Base-by-base conservation (phyloP, 2,888 invertebrate species). In the Pterostichus niger region DNA sequence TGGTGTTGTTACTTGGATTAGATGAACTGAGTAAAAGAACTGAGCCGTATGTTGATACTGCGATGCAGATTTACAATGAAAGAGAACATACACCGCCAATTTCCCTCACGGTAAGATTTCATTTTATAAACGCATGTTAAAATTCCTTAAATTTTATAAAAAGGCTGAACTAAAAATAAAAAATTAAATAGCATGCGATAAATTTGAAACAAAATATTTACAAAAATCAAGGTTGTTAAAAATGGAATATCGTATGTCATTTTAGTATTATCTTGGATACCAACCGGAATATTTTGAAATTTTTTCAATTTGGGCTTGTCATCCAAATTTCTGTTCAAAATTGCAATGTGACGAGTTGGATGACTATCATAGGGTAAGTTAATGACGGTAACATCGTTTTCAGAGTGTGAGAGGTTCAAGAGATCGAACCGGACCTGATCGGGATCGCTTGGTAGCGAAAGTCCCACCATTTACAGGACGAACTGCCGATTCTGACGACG, bases 1-100 rank as follows among this genome's bases (percentile, higher is more conserved):
- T 93, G 83, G 92, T 92, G 88, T 89, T 94, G 86, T 89, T 94
- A 84, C 93, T 93, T 87, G 93, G 93, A 86, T 90, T 92, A 71
- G 93, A 93, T 87, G 90, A 92, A 76, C 13, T 83, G 15, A 77
- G 82, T 46, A 40, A 56, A 15, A 52, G 40, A 44, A 40, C 40
- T 17, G 40, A 71, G 11, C 40, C 80, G 88, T 71, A 44, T 44
- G 17, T 44, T 71, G 44, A 44, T 3, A 35, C 35, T 17, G 75
- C 75, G 10, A 52, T 75, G 24, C 24, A 75, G 33, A 75, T 75
- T 31, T 75, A 75, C 11, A 40, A 44, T 15, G 68, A 71, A 71
- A 71, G 40, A 44, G 68, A 71, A 71, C 15, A 15, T 9, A 71
- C 68, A 3, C 44, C 68, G 0, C 68, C 68, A 13, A 17, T 71